Evolutionary conservation across 2,888 invertebrate genomes (phyloP).

Genomic region (Plagiodera versicolora): DNA sequence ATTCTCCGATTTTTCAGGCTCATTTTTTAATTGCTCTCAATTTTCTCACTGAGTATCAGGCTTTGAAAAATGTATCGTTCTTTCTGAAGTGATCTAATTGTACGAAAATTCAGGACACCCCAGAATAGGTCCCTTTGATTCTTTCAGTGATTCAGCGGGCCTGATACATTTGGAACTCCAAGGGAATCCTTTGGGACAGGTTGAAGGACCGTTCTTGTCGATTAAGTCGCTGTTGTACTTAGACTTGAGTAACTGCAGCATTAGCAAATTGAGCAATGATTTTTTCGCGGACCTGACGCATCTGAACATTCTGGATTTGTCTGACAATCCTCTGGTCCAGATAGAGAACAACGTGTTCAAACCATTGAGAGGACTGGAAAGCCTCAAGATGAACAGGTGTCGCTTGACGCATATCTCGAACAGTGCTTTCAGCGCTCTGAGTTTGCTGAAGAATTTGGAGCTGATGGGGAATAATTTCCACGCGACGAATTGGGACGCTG

Average conservation of each 20-base stretch:
- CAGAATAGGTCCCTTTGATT: background rate
- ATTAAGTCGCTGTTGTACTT: constrained; percentile 68
- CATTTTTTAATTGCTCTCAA: too few species aligned
- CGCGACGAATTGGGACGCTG: constrained; percentile 62
- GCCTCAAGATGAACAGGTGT: constrained; percentile 67
- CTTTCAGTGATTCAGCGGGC: constrained; percentile 66
- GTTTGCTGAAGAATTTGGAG: constrained; percentile 66
- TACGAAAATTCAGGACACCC: too few species aligned
- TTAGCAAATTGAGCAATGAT: constrained; percentile 61
- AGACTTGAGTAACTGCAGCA: constrained; percentile 67
- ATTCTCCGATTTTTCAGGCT: too few species aligned
- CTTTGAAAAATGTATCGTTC: too few species aligned
- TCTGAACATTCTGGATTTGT: constrained; percentile 69
- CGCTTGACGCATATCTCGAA: constrained; percentile 63
- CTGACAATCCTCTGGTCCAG: constrained; percentile 65
- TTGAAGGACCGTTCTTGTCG: constrained; percentile 67
- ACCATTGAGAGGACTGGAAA: constrained; percentile 66
- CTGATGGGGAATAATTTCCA: constrained; percentile 66
- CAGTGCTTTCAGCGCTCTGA: constrained; percentile 60
- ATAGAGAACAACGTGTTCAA: constrained; percentile 65
- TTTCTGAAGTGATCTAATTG: too few species aligned
- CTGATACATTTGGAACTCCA: constrained; percentile 71
- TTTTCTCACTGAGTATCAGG: too few species aligned
- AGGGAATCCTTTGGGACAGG: constrained; percentile 64
- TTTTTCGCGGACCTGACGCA: constrained; percentile 71